Base-by-base conservation (phyloP, 2,797 vertebrate species). In the Gambelia wislizenii region DNA sequence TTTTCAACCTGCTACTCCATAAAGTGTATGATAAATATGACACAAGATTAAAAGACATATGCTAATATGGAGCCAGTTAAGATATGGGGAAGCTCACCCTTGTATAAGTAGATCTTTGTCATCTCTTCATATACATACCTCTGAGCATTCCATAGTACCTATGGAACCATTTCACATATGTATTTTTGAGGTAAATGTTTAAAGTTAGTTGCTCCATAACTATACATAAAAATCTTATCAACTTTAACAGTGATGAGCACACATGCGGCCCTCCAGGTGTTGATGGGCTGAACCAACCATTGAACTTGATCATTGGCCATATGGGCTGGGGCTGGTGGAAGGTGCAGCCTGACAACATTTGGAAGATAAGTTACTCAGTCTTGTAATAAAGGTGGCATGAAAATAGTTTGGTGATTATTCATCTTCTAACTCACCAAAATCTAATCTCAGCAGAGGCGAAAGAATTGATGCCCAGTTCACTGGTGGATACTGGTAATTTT, bases 371-470 rank as follows among this genome's bases (percentile, higher is more conserved):
- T 76, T 27, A 33, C 39, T 10, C 74, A 70, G 39, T 52, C 49
- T 52, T 84, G 33, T 36, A 39, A 47, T 59, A 54, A 44, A 47
- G 42, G 30, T 18, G 61, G 56, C 12, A 64, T 14, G 44, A 14
- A 20, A 79, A 88, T 36, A 86, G 27, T 5, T 39, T 33, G 79
- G 86, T 85, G 81, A 14, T 3, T 74, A 87, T 83, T 78, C 39
- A 14, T 13, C 36, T 61, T 78, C 64, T 27, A 30, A 49, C 89
- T 97, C 97, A 98, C 98, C 98, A 72, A 98, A 98, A 94, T 98
- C 96, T 27, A 99, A 97, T 49, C 99, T 98, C 98, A 99, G 98
- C 49, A 99, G 97, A 72, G 99, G 98, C 78, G 98, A 98, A 85
- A 99, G 98, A 82, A 98, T 88, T 0, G 97, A 96, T 6, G 97